Evolutionary conservation across 1,140 invertebrate genomes (phyloP), one percentile per base, ranked within the genome.

Genomic region (Diachasmimorpha longicaudata): DNA sequence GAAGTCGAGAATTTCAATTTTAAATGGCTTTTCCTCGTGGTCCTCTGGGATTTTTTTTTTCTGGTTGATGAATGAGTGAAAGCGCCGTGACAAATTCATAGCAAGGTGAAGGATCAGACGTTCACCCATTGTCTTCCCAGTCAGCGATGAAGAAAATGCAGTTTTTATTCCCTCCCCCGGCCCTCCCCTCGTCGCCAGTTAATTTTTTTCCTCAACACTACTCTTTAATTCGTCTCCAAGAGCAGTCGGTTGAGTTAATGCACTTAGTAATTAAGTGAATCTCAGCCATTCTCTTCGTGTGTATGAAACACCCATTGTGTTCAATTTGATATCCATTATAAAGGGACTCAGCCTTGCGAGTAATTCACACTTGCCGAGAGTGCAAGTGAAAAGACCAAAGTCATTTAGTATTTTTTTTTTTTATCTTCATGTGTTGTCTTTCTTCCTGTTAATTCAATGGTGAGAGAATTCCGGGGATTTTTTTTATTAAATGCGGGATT

Each of bases 71-170:
- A 69, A 69, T 13, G 19, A 44, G 63, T 46, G 63, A 74, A 74
- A 74, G 63, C 42, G 48, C 42, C 58, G 58, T 69, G 72, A 74
- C 58, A 67, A 74, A 74, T 48, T 68, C 48, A 72, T 74, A 36
- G 46, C 73, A 71, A 76, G 69, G 75, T 76, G 75, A 72, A 71
- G 70, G 69, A 76, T 52, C 52, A 67, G 23, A n/a, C 58, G 63
- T 42, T 76, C 69, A 71, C 10, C 52, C 44, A 72, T 72, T 71
- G 69, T 71, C 19, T 72, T 23, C 25, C 23, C 14, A 2, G 23
- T n/a, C 14, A n/a, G 23, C 19, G 23, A 63, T 31, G 58, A 63
- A 25, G 58, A 31, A 63, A 63, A 23, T 63, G 19, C 23, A 67
- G 46, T 10, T 44, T 76, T 69, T 74, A 31, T 48, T 68, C 16